Evolutionary conservation across 2,888 invertebrate genomes (phyloP).

Genomic region (Cylindroiulus punctatus): DNA sequence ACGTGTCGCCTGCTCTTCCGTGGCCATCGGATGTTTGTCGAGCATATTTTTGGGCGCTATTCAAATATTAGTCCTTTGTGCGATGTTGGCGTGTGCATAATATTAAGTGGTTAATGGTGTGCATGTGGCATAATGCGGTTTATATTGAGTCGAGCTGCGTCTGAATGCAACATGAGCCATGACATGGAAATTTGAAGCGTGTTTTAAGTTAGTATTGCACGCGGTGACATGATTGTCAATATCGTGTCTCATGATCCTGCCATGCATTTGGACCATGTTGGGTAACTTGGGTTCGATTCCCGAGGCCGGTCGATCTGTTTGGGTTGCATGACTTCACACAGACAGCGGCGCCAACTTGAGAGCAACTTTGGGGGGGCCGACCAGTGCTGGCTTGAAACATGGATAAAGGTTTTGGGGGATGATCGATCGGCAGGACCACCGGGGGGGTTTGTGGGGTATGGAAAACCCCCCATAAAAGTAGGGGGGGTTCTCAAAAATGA

Average conservation of each 20-base stretch:
- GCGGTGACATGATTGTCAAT: neutral
- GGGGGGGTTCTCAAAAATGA: too few species aligned
- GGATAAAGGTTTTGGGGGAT: too few species aligned
- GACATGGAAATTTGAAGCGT: neutral
- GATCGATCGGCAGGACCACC: too few species aligned
- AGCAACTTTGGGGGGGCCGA: too few species aligned
- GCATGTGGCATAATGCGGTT: neutral
- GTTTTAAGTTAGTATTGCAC: neutral
- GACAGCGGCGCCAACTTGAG: too few species aligned
- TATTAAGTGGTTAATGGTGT: neutral
- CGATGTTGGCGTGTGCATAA: neutral
- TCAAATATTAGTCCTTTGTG: slow-evolving; percentile 17
- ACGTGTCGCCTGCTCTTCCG: neutral
- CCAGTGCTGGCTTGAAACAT: too few species aligned
- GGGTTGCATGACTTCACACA: too few species aligned
- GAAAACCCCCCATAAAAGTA: too few species aligned
- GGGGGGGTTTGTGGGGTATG: too few species aligned
- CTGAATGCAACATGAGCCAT: neutral
- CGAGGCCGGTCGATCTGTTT: neutral
- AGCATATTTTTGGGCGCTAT: neutral
- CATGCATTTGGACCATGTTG: neutral
- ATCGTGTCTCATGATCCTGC: neutral
- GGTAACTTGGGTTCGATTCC: neutral
- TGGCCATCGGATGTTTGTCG: neutral
- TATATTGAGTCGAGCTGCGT: neutral